Percentiles rank a stretch among this genome's conserved stretches.
phyloP scores from a whole-genome alignment of 2,797 vertebrate species.

The Lacerta viridis region DNA sequence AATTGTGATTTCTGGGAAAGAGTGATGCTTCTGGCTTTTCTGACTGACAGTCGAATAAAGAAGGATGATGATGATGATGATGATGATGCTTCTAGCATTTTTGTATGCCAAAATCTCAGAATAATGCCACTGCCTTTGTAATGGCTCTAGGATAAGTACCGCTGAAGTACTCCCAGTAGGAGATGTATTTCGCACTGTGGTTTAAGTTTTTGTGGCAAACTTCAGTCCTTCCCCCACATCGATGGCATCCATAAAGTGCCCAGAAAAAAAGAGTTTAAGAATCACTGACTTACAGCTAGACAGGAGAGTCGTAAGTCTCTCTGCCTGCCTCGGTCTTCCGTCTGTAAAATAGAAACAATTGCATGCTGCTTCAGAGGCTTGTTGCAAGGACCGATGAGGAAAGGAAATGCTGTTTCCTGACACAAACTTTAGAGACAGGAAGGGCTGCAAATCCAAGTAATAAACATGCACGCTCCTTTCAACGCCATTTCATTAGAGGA shows the following conservation, averaged over 20 bases:
- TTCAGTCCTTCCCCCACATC: background rate
- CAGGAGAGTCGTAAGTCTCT: background rate
- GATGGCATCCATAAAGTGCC: too few relatives aligned
- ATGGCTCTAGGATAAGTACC: background rate
- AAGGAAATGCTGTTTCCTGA: background rate
- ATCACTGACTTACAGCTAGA: background rate
- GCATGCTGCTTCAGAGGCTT: background rate
- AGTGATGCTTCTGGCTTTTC: too few relatives aligned
- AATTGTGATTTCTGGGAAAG: background rate
- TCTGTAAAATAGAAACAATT: background rate
- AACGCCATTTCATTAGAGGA: constrained; percentile 6
- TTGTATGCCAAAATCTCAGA: background rate
- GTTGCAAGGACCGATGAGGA: background rate
- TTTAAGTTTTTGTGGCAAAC: background rate
- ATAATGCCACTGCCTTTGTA: background rate
- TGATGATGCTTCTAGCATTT: background rate
- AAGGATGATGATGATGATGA: too few relatives aligned
- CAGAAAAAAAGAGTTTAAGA: background rate
- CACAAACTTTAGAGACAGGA: background rate
- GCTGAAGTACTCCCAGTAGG: background rate
- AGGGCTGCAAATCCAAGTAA: constrained; percentile 22
- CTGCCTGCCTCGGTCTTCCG: background rate
- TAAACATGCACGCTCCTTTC: constrained; percentile 8
- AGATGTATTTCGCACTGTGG: background rate
- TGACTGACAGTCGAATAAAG: too few relatives aligned